Evolutionary conservation across 2,113 vertebrate genomes (phyloP).

Genomic region (Mobula birostris): DNA sequence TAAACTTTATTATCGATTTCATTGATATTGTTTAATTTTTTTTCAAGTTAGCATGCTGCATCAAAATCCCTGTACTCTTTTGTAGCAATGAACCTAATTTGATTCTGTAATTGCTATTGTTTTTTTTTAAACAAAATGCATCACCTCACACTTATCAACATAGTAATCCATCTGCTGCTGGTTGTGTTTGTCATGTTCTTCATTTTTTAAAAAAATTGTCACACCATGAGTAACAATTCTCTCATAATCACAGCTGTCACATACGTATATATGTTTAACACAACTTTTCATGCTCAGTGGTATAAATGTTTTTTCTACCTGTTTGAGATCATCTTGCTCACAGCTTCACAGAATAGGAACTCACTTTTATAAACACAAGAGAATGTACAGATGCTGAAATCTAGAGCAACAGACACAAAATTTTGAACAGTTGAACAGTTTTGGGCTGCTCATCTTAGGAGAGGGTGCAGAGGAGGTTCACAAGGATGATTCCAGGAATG

Average conservation of each 20-base stretch:
- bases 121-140: not conserved
- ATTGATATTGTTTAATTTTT: not conserved
- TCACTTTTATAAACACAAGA: not conserved
- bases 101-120: not conserved
- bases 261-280: not conserved
- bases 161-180: not conserved
- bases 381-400: no score
- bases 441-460: no score
- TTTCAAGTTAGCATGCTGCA: not conserved
- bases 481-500: no score
- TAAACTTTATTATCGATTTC: not conserved
- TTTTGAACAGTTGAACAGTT: no score
- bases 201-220: not conserved
- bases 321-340: not conserved
- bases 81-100: not conserved
- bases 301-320: not conserved
- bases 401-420: no score
- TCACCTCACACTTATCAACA: not conserved
- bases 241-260: slow-evolving; percentile 1
- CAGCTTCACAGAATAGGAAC: not conserved
- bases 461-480: no score
- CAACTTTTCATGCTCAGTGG: not conserved
- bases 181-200: not conserved
- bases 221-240: not conserved
- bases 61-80: not conserved